Percentiles rank a stretch among this genome's conserved stretches.
phyloP scores from a whole-genome alignment of 2,888 invertebrate species.

The Toxonevra muliebris region DNA sequence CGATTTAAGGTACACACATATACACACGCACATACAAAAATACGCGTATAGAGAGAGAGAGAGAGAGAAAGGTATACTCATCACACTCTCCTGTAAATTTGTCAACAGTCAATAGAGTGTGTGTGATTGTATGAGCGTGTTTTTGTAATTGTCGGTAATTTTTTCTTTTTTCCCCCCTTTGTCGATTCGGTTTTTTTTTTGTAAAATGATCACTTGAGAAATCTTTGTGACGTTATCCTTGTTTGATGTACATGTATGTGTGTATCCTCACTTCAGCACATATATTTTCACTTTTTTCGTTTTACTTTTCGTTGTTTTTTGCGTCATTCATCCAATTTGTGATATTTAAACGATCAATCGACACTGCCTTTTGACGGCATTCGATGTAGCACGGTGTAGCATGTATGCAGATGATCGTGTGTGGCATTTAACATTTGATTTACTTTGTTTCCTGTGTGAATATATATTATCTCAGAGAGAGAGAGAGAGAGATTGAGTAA shows the following conservation, averaged over 20 bases:
- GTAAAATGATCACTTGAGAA: conserved; percentile 22
- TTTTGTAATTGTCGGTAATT: too few relatives aligned
- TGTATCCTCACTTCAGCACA: neutral
- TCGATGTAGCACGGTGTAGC: too few relatives aligned
- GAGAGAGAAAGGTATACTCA: neutral
- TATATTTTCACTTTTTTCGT: neutral
- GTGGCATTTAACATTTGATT: too few relatives aligned
- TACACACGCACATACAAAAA: conserved; percentile 6
- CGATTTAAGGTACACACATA: conserved; percentile 13
- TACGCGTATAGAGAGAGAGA: conserved; percentile 1
- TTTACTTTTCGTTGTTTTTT: neutral
- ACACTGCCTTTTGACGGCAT: conserved; percentile 3
- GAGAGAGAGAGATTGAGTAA: too few relatives aligned
- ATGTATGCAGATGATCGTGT: too few relatives aligned
- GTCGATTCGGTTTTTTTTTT: conserved; percentile 6
- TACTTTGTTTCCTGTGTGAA: too few relatives aligned
- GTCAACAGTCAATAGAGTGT: too few relatives aligned
- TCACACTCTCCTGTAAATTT: too few relatives aligned
- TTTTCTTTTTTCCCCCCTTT: neutral
- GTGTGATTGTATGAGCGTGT: too few relatives aligned
- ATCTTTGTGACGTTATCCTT: conserved; percentile 14
- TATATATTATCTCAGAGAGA: too few relatives aligned
- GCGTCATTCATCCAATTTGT: conserved; percentile 2
- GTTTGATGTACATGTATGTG: neutral
- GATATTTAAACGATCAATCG: conserved; percentile 12